phyloP scores from a whole-genome alignment of 2,113 vertebrate genomes.

The Epinephelus cyanopodus region DNA sequence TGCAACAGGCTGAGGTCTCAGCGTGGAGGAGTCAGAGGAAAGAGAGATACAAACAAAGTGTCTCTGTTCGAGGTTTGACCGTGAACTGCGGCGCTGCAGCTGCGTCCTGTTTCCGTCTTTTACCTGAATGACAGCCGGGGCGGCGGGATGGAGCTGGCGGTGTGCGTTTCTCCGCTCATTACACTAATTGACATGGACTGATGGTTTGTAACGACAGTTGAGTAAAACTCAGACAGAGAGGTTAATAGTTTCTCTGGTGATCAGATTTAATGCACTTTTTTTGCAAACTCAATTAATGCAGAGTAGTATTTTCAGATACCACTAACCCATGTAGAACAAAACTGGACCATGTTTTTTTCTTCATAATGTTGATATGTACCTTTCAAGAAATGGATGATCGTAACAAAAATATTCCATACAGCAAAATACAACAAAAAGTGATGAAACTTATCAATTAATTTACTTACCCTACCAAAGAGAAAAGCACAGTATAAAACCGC shows the following conservation, averaged over 20 bases:
- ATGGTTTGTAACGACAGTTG: constrained; percentile 17
- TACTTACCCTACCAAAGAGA: no score
- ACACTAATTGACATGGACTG: constrained; percentile 54
- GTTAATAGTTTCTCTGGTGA: neutral
- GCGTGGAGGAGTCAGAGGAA: constrained; percentile 34
- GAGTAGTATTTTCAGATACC: no score
- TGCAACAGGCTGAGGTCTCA: constrained; percentile 31
- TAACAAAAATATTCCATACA: no score
- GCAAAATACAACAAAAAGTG: no score
- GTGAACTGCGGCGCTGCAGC: constrained; percentile 65
- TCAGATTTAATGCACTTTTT: neutral
- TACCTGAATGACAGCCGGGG: constrained; percentile 9
- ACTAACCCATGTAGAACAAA: no score
- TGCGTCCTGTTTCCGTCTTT: constrained; percentile 75
- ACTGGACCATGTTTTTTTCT: no score
- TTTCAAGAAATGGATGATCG: no score
- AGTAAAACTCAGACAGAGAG: neutral
- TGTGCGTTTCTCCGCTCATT: constrained; percentile 41
- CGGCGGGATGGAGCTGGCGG: neutral
- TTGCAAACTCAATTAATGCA: neutral
- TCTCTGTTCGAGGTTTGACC: constrained; percentile 14
- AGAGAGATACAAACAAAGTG: constrained; percentile 18
- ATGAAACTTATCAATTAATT: no score
- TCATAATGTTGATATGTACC: no score
- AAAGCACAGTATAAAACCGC: no score